Conservation (phyloP, 2,797 vertebrate species). For the Macrochelys suwanniensis region DNA sequence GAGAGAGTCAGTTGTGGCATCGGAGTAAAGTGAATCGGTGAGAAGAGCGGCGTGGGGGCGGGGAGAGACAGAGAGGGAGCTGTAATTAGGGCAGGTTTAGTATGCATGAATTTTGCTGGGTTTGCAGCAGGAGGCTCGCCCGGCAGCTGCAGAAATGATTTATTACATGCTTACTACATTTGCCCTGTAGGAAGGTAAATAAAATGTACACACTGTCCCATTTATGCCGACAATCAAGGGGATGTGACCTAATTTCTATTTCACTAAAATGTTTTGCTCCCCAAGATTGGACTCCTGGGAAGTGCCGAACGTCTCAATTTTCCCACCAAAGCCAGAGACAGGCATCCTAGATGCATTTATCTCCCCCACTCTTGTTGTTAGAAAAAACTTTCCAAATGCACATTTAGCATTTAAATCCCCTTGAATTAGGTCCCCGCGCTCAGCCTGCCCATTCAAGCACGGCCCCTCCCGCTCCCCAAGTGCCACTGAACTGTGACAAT, state of each 20-base stretch:
- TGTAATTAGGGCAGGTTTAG: constrained; percentile 76
- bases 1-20: constrained; percentile 10
- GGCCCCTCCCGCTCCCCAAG: neutral
- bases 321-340: accelerated
- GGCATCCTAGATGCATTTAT: neutral
- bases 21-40: neutral
- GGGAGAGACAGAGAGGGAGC: constrained; percentile 36
- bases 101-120: constrained; percentile 70
- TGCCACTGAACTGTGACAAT: neutral
- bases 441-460: accelerated
- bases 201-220: constrained; percentile 73
- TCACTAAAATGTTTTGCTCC: constrained; percentile 23
- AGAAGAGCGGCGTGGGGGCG: constrained; percentile 49
- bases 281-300: constrained; percentile 3
- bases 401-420: accelerated
- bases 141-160: constrained; percentile 78
- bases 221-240: constrained; percentile 71
- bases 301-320: accelerated
- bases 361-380: neutral
- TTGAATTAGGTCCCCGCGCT: accelerated
- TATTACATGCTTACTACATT: constrained; percentile 73
- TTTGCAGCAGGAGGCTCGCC: constrained; percentile 76
- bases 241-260: constrained; percentile 75
- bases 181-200: constrained; percentile 80
- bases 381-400: neutral